phyloP scores from a whole-genome alignment of 1,140 invertebrate genomes.

The Thrips palmi region DNA sequence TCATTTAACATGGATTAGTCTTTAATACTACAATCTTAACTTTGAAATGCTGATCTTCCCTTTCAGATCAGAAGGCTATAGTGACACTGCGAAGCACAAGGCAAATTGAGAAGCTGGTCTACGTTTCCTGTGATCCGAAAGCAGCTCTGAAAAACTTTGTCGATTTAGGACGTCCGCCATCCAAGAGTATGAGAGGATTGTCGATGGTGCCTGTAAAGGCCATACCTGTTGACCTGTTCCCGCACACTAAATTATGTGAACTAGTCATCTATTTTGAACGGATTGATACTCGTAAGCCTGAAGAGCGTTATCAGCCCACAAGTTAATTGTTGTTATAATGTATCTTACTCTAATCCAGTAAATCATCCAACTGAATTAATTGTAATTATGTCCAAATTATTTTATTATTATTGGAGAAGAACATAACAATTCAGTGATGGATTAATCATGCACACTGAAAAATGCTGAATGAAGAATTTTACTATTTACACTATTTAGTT shows the following conservation, averaged over 20 bases:
- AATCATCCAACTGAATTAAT: too few species aligned
- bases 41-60: slow-evolving; percentile 12
- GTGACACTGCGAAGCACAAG: slow-evolving; percentile 51
- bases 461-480: too few species aligned
- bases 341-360: too few species aligned
- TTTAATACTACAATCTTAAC: slow-evolving; percentile 1
- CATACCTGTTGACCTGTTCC: slow-evolving; percentile 86
- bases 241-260: slow-evolving; percentile 78
- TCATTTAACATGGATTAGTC: slow-evolving; percentile 2
- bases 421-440: too few species aligned
- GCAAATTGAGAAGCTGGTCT: slow-evolving; percentile 63
- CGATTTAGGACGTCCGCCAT: slow-evolving; percentile 59
- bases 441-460: too few species aligned
- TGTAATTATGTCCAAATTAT: too few species aligned
- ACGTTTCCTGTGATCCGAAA: slow-evolving; percentile 79
- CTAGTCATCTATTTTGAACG: slow-evolving; percentile 68
- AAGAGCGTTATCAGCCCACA: neutral
- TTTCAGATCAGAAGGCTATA: slow-evolving; percentile 60
- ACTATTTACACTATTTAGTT: too few species aligned
- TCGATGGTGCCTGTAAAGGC: slow-evolving; percentile 66
- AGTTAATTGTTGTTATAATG: too few species aligned
- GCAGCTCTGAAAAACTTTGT: slow-evolving; percentile 75
- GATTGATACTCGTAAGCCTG: slow-evolving; percentile 4
- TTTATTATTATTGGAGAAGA: too few species aligned
- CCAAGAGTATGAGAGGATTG: slow-evolving; percentile 62